Evolutionary conservation across 1,140 invertebrate genomes (phyloP), one percentile per base, ranked within the genome.

Genomic region (Monochamus saltuarius): DNA sequence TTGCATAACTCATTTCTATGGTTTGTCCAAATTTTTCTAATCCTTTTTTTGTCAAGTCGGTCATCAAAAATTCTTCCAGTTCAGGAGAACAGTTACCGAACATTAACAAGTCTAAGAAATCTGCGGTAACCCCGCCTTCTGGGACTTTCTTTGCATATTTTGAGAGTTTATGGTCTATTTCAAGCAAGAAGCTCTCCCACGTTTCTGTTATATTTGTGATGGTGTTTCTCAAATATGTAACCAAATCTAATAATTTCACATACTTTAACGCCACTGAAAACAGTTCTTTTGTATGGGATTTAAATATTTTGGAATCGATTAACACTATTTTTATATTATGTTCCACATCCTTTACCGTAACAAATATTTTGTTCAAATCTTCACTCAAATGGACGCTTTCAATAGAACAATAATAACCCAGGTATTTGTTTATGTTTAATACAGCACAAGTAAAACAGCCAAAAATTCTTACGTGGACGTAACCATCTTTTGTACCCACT

Each of bases 11-110:
- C 59, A 92, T 83, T 75, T 96, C 94, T 66, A 96, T 91, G n/a
- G 92, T 94, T 67, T 89, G 88, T 16, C 92, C 91, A 56, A 97
- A 85, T 77, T 97, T 97, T 76, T 97, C 96, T 8, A 97, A 79
- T 29, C 93, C 94, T 79, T 97, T 97, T 63, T 95, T 93, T n/a
- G 93, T 95, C 29, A 98, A 79, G 70, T 96, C 93, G 70, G 87
- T 84, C 14, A 89, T 76, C 7, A 95, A 78, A 81, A 94, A 95
- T 50, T 86, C 80, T 76, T 94, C 88, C 60, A 97, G 81, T 74
- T 91, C 87, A 65, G 86, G 81, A 29, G 90, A 87, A 64, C 90
- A 87, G 38, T 87, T 84, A 38, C 94, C 95, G 78, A 97, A 90
- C 81, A 96, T 88, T 0, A 97, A 79, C 14, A 98, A 75, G 74